Evolutionary conservation across 2,797 vertebrate species (phyloP).

Genomic region (Lagorchestes hirsutus): DNA sequence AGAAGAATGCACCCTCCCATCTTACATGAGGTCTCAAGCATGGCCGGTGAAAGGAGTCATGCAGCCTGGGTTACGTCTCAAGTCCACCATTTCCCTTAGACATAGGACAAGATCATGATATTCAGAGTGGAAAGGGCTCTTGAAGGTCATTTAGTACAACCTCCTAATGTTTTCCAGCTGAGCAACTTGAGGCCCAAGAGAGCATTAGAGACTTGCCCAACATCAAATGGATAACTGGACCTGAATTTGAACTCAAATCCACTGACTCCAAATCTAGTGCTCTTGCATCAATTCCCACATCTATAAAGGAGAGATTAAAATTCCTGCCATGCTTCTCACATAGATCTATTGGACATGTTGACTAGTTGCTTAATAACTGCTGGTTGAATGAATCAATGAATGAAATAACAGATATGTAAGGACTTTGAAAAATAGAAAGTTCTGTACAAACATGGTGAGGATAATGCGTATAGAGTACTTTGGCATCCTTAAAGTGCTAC

Average conservation of each 20-base stretch:
- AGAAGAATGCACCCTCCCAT: neutral
- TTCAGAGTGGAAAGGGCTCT: neutral
- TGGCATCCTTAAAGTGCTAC: neutral
- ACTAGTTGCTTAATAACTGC: neutral
- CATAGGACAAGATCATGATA: neutral
- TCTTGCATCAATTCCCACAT: neutral
- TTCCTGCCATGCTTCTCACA: neutral
- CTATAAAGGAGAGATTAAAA: constrained; percentile 12
- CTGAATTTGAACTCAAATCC: neutral
- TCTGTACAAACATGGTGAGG: neutral
- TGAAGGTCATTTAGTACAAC: neutral
- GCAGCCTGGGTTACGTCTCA: neutral
- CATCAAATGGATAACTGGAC: neutral
- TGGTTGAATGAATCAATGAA: constrained; percentile 16
- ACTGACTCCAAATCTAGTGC: constrained; percentile 23
- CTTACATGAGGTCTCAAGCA: neutral
- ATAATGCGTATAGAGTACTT: neutral
- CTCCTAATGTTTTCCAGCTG: neutral
- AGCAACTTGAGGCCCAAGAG: neutral
- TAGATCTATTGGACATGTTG: neutral
- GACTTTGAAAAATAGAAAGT: constrained; percentile 36
- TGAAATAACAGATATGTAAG: constrained; percentile 9
- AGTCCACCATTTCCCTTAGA: neutral
- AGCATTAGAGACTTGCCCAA: neutral
- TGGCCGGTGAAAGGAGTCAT: neutral